These are phyloP conservation scores for Toxotes lorentzi DNA, from an alignment of 2,797 vertebrate species.

Conservation along the genomic window DNA sequence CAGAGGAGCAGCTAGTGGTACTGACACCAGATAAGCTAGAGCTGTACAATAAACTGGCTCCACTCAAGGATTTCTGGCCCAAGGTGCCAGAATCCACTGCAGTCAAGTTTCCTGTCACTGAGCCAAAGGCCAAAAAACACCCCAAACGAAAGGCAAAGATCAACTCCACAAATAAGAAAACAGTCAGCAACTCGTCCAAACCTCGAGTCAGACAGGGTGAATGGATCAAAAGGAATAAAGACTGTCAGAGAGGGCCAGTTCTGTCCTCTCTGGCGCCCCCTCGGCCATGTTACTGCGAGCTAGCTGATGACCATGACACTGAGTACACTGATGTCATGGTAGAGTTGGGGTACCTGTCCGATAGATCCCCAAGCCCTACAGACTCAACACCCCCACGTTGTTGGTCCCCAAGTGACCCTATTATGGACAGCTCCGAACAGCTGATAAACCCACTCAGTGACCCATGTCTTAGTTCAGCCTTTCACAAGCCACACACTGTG, in stretches of 20 bases:
- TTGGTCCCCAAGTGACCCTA: constrained; percentile 97
- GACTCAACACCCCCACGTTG: constrained; percentile 95
- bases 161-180: constrained; percentile 88
- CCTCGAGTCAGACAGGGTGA: constrained; percentile 76
- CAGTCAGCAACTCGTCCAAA: constrained; percentile 84
- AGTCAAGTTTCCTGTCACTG: constrained; percentile 90
- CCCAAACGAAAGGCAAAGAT: constrained; percentile 92
- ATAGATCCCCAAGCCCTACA: constrained; percentile 92
- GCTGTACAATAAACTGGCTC: constrained; percentile 92
- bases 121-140: constrained; percentile 92
- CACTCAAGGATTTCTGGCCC: constrained; percentile 97
- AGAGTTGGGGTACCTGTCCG: constrained; percentile 96
- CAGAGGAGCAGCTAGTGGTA: constrained; percentile 89
- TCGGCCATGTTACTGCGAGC: constrained; percentile 90
- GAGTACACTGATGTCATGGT: constrained; percentile 97
- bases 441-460: constrained; percentile 89
- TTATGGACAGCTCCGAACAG: constrained; percentile 86
- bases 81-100: constrained; percentile 94
- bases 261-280: constrained; percentile 88
- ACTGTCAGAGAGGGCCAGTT: constrained; percentile 60
- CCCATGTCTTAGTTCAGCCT: constrained; percentile 80
- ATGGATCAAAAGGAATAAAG: constrained; percentile 81
- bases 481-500: constrained; percentile 61
- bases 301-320: constrained; percentile 90
- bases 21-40: constrained; percentile 93